Evolutionary conservation across 1,140 invertebrate genomes (phyloP).

Genomic region (Drosophila nebulosa): DNA sequence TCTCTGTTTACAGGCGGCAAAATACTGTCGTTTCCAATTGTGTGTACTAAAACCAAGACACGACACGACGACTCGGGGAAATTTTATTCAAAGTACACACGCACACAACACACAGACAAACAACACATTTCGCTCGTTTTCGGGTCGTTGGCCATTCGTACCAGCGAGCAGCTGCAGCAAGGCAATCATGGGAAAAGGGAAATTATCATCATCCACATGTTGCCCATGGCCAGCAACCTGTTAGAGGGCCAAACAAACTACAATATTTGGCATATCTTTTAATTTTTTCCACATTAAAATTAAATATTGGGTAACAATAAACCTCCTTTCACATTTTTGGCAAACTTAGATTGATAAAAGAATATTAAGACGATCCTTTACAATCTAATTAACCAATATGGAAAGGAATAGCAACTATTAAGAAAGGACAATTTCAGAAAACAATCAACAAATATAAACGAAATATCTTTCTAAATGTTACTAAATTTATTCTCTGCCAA

Average conservation of each 20-base stretch:
- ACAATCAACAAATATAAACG: no score
- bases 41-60: constrained; percentile 66
- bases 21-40: neutral
- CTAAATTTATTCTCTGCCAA: neutral
- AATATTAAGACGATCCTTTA: no score
- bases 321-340: no score
- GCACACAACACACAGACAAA: no score
- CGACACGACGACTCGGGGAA: neutral
- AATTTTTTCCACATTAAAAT: no score
- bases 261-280: no score
- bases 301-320: no score
- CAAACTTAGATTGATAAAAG: no score
- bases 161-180: neutral
- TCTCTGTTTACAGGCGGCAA: constrained; percentile 74
- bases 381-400: no score
- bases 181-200: neutral
- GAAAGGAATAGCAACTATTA: no score
- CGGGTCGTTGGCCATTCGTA: constrained; percentile 5
- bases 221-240: constrained; percentile 55
- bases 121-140: constrained; percentile 11
- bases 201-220: constrained; percentile 38
- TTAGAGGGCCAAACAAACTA: constrained; percentile 26
- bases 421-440: no score
- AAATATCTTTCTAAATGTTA: no score
- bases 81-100: neutral